These are phyloP conservation scores for Zaprionus lachaisei DNA, from an alignment of 1,140 invertebrate species.

Conservation along the genomic window DNA sequence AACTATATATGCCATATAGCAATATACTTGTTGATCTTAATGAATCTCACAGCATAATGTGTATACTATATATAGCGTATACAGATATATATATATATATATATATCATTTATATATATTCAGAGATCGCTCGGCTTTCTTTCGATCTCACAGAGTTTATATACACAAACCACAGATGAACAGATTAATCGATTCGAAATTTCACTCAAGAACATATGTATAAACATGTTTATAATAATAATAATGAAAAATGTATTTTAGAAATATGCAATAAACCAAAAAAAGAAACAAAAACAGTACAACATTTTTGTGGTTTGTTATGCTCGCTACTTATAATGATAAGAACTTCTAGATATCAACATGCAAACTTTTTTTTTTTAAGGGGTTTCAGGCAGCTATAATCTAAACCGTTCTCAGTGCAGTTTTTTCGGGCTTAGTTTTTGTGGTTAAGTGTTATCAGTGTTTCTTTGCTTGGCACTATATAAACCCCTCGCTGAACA, in stretches of 20 bases:
- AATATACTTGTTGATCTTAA: slow-evolving; percentile 17
- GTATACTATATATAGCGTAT: slow-evolving; percentile 12
- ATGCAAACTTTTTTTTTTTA: background rate
- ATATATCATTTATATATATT: background rate
- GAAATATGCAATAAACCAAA: slow-evolving; percentile 58
- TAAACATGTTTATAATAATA: slow-evolving; percentile 55
- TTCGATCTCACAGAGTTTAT: slow-evolving; percentile 45
- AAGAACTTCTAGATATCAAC: background rate
- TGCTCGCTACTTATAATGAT: slow-evolving; percentile 38
- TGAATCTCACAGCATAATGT: slow-evolving; percentile 21
- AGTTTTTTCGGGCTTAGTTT: background rate
- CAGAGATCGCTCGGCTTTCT: slow-evolving; percentile 3
- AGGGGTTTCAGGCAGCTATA: background rate
- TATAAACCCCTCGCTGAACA: slow-evolving; percentile 2
- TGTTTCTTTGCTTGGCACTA: slow-evolving; percentile 72
- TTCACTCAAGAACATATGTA: slow-evolving; percentile 65
- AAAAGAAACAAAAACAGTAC: slow-evolving; percentile 20
- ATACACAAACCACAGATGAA: slow-evolving; percentile 40
- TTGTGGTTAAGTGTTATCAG: slow-evolving; percentile 86
- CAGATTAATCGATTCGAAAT: slow-evolving; percentile 61
- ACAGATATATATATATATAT: slow-evolving; percentile 22
- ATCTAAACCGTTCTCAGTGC: slow-evolving; percentile 15
- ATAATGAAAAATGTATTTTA: slow-evolving; percentile 76
- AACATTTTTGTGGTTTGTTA: slow-evolving; percentile 29
- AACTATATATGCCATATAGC: slow-evolving; percentile 14